phyloP scores from a whole-genome alignment of 2,113 vertebrate species.

The Microcebus griseorufus region DNA sequence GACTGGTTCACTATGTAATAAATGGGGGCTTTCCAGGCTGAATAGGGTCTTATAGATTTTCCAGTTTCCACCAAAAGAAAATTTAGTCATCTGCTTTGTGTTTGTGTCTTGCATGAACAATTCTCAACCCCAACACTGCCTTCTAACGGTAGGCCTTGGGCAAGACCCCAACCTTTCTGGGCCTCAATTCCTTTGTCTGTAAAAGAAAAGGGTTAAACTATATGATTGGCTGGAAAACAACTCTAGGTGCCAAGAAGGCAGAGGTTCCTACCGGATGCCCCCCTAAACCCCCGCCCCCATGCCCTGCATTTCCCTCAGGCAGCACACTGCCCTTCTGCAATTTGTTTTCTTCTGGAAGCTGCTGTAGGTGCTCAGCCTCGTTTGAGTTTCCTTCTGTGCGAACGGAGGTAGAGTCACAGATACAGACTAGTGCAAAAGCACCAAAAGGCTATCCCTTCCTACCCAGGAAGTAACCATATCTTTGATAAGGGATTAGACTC shows the following conservation, averaged over 20 bases:
- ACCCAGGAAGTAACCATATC: neutral
- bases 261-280: neutral
- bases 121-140: neutral
- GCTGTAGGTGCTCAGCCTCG: neutral
- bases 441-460: neutral
- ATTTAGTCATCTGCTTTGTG: neutral
- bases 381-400: neutral
- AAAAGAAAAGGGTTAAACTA: neutral
- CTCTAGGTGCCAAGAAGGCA: neutral
- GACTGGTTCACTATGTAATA: neutral
- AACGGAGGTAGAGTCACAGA: neutral
- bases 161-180: neutral
- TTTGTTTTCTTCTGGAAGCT: neutral
- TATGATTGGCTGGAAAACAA: neutral
- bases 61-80: neutral
- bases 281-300: fast-evolving
- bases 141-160: neutral
- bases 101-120: neutral
- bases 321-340: neutral
- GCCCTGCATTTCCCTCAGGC: neutral
- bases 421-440: neutral
- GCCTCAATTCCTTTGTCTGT: neutral
- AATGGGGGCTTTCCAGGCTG: neutral
- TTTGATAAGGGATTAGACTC: neutral
- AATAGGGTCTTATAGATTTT: neutral